These are phyloP conservation scores for Rhea pennata DNA, from an alignment of 2,113 vertebrate species.

Conservation along the genomic window DNA sequence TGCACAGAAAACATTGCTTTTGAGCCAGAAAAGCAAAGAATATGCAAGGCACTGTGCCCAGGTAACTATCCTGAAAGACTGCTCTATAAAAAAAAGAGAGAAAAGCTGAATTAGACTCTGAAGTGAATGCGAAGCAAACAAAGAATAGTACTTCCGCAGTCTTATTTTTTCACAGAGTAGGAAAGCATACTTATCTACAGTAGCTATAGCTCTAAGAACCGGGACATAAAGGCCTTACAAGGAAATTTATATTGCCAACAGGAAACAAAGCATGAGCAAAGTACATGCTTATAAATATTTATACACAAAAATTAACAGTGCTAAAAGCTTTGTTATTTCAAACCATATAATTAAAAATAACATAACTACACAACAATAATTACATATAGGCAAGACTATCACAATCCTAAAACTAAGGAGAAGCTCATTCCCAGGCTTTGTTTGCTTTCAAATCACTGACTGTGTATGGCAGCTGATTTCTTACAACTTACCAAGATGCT, in stretches of 20 bases:
- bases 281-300: constrained; percentile 20
- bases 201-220: not conserved
- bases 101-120: not conserved
- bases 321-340: not conserved
- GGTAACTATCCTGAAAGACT: not conserved
- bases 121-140: not conserved
- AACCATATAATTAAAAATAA: not conserved
- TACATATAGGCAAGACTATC: constrained; percentile 4
- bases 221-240: not conserved
- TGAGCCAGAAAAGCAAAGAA: not conserved
- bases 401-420: constrained; percentile 3
- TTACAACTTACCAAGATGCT: not conserved
- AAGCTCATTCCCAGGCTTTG: not conserved
- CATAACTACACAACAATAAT: not conserved
- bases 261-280: not conserved
- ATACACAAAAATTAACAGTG: not conserved
- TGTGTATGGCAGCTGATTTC: not conserved
- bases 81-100: not conserved
- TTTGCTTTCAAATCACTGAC: not conserved
- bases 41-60: not conserved
- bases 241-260: not conserved
- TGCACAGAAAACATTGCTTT: not conserved
- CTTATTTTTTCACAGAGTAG: not conserved
- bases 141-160: not conserved
- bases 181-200: not conserved